Evolutionary conservation across 1,140 invertebrate genomes (phyloP).

Genomic region (Apis cerana): DNA sequence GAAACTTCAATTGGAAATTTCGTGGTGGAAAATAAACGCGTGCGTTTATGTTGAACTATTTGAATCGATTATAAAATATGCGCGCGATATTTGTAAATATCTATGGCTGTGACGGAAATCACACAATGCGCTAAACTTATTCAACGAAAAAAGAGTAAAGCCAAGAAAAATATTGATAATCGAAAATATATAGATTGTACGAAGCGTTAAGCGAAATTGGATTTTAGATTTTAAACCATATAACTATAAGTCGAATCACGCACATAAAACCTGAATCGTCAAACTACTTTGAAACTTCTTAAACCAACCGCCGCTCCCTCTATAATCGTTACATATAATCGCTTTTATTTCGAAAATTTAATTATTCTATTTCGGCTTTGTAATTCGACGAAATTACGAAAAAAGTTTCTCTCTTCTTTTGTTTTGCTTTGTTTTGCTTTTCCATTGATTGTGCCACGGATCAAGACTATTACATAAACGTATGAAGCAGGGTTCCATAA

Average conservation of each 20-base stretch:
- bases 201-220: slow-evolving; percentile 36
- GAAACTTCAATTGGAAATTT: background rate
- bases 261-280: too few relatives aligned
- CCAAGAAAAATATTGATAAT: background rate
- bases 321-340: background rate
- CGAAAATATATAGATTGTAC: background rate
- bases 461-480: slow-evolving; percentile 59
- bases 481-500: slow-evolving; percentile 56
- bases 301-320: background rate
- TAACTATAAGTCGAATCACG: slow-evolving; percentile 56
- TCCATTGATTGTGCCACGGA: slow-evolving; percentile 16
- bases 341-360: background rate
- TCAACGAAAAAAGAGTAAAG: too few relatives aligned
- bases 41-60: background rate
- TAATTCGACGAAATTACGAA: background rate
- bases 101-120: too few relatives aligned
- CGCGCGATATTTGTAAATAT: too few relatives aligned
- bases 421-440: slow-evolving; percentile 23
- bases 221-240: slow-evolving; percentile 48
- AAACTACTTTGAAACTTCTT: background rate
- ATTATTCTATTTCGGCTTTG: background rate
- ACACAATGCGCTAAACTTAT: too few relatives aligned
- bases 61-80: background rate
- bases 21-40: background rate
- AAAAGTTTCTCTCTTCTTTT: slow-evolving; percentile 4